phyloP scores from a whole-genome alignment of 2,888 invertebrate species.

The Chouioia cunea region DNA sequence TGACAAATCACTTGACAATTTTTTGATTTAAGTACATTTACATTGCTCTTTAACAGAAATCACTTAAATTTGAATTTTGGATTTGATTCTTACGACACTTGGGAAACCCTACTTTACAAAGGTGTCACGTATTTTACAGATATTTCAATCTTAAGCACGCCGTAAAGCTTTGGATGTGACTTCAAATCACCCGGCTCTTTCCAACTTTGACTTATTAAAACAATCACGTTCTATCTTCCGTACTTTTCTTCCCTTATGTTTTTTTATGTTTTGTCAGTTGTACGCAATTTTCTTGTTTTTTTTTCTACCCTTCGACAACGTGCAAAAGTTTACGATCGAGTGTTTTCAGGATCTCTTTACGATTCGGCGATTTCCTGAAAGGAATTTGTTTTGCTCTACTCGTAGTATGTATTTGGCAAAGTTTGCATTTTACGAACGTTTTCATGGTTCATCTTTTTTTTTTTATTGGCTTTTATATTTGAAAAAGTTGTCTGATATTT shows the following conservation, averaged over 20 bases:
- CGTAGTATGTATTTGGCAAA: too few species aligned
- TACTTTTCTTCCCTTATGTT: not conserved
- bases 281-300: slow-evolving; percentile 3
- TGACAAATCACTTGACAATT: too few species aligned
- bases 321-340: slow-evolving; percentile 34
- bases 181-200: not conserved
- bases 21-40: too few species aligned
- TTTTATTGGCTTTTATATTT: too few species aligned
- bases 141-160: not conserved
- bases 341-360: slow-evolving; percentile 36
- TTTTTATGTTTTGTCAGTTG: slow-evolving; percentile 12
- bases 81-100: too few species aligned
- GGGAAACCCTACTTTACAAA: not conserved
- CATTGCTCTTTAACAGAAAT: too few species aligned
- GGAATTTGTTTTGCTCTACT: slow-evolving; percentile 19
- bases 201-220: not conserved
- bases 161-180: not conserved
- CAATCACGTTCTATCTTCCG: not conserved
- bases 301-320: not conserved
- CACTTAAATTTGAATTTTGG: too few species aligned
- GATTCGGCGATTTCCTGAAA: slow-evolving; percentile 27
- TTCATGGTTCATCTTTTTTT: too few species aligned
- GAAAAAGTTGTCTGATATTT: too few species aligned
- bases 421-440: too few species aligned
- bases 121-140: slow-evolving; percentile 20